These are phyloP conservation scores for Cosmorhoe ocellata DNA, from an alignment of 2,888 invertebrate species.

Conservation along the genomic window DNA sequence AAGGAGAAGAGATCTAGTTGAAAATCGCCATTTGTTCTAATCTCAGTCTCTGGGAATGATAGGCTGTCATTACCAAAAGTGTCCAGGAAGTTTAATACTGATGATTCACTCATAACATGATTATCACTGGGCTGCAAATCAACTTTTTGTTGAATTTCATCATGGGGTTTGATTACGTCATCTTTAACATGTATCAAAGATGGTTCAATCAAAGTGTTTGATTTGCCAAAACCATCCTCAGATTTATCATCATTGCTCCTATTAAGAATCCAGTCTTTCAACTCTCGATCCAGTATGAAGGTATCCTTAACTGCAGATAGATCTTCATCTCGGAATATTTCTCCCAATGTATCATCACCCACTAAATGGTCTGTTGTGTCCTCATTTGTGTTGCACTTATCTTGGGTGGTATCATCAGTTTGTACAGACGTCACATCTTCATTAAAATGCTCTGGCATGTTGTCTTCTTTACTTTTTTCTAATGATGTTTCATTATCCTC, in stretches of 20 bases:
- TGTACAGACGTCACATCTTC: constrained; percentile 2
- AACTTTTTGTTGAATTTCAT: constrained; percentile 33
- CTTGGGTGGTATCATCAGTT: constrained; percentile 7
- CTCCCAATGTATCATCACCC: constrained; percentile 44
- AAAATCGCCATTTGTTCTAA: constrained; percentile 71
- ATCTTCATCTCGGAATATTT: constrained; percentile 56
- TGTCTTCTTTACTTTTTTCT: constrained; percentile 16
- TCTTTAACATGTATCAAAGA: constrained; percentile 57
- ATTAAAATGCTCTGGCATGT: constrained; percentile 7
- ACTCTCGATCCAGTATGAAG: constrained; percentile 47
- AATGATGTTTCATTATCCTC: constrained; percentile 27
- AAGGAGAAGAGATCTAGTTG: constrained; percentile 73
- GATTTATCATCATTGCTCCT: constrained; percentile 53
- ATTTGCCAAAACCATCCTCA: constrained; percentile 57
- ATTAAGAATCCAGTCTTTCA: constrained; percentile 60
- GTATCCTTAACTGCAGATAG: constrained; percentile 52
- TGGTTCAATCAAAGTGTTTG: constrained; percentile 57
- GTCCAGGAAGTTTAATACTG: constrained; percentile 72
- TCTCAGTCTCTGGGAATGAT: constrained; percentile 68
- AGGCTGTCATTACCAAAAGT: constrained; percentile 65
- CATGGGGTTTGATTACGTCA: constrained; percentile 34
- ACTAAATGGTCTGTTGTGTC: constrained; percentile 27
- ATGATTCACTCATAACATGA: constrained; percentile 50
- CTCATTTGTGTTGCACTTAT: constrained; percentile 16
- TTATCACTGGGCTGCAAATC: constrained; percentile 32